Evolutionary conservation across 2,113 vertebrate species (phyloP).

Genomic region (Phrynosoma blainvillii): DNA sequence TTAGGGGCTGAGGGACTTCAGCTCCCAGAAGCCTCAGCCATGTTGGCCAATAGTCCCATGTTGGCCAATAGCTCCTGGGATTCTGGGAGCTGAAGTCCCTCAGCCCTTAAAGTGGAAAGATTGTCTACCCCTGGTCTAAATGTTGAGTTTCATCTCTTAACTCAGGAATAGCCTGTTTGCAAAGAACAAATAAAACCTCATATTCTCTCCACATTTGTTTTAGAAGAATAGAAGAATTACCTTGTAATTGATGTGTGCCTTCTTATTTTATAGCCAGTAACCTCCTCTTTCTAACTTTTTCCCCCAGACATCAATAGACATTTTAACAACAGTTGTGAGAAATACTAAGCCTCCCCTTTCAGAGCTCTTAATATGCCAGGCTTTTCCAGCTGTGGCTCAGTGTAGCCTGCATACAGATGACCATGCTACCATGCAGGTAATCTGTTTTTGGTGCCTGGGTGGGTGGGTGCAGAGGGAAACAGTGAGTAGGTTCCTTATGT

Average conservation of each 20-base stretch:
- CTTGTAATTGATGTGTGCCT: neutral
- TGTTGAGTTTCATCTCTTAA: neutral
- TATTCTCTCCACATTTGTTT: neutral
- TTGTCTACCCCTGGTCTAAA: too few species aligned
- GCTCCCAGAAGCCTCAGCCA: too few species aligned
- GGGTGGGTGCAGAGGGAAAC: neutral
- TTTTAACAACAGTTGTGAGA: constrained; percentile 95
- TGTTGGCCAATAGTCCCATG: too few species aligned
- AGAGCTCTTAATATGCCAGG: constrained; percentile 94
- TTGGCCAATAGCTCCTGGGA: too few species aligned
- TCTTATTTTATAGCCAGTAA: neutral
- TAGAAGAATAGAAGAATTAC: neutral
- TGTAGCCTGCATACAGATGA: constrained; percentile 96
- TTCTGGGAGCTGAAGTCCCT: too few species aligned
- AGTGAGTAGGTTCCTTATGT: neutral
- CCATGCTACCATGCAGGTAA: constrained; percentile 96
- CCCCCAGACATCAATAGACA: constrained; percentile 94
- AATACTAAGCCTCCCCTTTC: constrained; percentile 94
- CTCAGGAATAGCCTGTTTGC: neutral
- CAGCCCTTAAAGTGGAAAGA: too few species aligned
- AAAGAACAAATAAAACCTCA: neutral
- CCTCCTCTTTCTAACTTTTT: neutral
- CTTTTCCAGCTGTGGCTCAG: constrained; percentile 94
- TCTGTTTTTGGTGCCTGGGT: neutral
- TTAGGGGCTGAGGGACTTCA: too few species aligned